Conservation (phyloP, 2,888 invertebrate genomes). For the Noctua janthe region DNA sequence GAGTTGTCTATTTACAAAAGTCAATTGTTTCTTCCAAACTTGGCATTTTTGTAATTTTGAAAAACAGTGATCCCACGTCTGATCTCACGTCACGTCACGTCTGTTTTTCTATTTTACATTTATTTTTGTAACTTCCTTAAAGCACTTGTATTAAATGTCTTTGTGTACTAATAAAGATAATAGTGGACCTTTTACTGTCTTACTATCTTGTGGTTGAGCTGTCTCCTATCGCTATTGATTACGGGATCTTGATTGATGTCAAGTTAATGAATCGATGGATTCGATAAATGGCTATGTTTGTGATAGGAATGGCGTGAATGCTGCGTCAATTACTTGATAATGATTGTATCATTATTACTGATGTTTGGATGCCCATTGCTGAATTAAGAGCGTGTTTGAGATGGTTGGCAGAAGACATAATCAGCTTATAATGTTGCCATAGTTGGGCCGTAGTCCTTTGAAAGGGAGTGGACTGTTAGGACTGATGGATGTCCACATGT, state of each 20-base stretch:
- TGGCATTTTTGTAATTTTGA: neutral
- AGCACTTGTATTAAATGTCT: neutral
- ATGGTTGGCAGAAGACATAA: neutral
- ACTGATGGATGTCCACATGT: neutral
- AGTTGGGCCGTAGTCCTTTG: neutral
- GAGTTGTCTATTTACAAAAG: neutral
- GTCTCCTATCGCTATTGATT: conserved; percentile 35
- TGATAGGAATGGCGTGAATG: neutral
- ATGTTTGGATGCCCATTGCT: neutral
- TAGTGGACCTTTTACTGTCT: conserved; percentile 10
- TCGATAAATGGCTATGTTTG: conserved; percentile 42
- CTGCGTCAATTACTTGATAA: conserved; percentile 6
- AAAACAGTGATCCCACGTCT: too few relatives aligned
- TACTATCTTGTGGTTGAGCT: neutral
- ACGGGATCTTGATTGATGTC: conserved; percentile 52
- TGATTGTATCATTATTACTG: neutral
- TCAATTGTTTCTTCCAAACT: neutral
- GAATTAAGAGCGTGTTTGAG: neutral
- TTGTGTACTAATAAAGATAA: neutral
- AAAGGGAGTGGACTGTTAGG: neutral
- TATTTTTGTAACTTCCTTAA: neutral
- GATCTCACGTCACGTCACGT: too few relatives aligned
- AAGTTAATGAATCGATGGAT: conserved; percentile 46
- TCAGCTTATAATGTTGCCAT: neutral
- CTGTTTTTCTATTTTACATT: neutral